Evolutionary conservation across 1,140 invertebrate genomes (phyloP).

Genomic region (Fragariocoptes setiger): DNA sequence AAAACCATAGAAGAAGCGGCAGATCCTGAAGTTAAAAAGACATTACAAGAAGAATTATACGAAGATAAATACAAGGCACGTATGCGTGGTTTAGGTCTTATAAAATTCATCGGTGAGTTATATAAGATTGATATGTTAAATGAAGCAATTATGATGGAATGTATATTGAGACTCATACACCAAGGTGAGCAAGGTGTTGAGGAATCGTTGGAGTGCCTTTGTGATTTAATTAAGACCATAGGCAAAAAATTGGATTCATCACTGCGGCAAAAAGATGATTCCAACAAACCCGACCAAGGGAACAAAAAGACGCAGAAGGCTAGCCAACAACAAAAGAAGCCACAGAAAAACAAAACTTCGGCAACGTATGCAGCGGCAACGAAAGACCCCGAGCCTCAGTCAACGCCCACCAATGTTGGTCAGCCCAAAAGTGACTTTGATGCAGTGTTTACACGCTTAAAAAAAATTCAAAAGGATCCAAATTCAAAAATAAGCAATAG

Average conservation of each 20-base stretch:
- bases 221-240: conserved; percentile 9
- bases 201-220: conserved; percentile 52
- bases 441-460: neutral
- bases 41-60: conserved; percentile 25
- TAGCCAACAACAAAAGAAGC: no score
- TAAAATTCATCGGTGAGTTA: conserved; percentile 58
- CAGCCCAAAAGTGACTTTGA: neutral
- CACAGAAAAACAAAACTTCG: no score
- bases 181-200: conserved; percentile 38
- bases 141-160: conserved; percentile 37
- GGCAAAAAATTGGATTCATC: conserved; percentile 14
- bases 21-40: conserved; percentile 25
- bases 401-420: no score
- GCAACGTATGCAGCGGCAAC: no score
- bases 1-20: conserved; percentile 27
- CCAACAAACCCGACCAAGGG: neutral
- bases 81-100: conserved; percentile 50
- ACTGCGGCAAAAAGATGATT: neutral
- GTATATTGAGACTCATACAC: conserved; percentile 27
- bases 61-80: conserved; percentile 40
- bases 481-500: neutral
- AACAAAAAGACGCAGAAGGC: no score
- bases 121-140: conserved; percentile 72
- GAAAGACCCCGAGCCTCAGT: no score
- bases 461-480: neutral